Evolutionary conservation across 30 jellyfish, hydroid and myxozoan genomes (phyloP).

Genomic region (Aurelia aurita): DNA sequence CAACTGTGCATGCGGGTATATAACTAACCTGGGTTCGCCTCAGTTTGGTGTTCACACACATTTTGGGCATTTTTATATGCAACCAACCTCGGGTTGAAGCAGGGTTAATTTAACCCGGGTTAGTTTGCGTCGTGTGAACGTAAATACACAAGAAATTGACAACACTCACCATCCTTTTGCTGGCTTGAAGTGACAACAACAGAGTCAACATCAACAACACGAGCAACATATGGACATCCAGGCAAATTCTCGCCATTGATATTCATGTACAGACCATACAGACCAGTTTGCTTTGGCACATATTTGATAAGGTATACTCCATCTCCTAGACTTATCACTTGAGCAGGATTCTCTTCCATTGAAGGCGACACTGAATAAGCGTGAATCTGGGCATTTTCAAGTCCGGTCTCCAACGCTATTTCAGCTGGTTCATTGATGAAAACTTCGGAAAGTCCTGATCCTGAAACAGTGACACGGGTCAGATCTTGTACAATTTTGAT

Average conservation of each 20-base stretch:
- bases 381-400: slow-evolving; percentile 68
- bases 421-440: slow-evolving; percentile 71
- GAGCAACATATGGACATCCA: slow-evolving; percentile 84
- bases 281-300: slow-evolving; percentile 81
- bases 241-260: slow-evolving; percentile 91
- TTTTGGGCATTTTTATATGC: too few species aligned
- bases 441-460: slow-evolving; percentile 74
- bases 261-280: slow-evolving; percentile 68
- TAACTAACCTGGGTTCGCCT: too few species aligned
- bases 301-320: slow-evolving; percentile 82
- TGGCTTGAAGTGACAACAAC: slow-evolving; percentile 78
- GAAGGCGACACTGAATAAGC: slow-evolving; percentile 83
- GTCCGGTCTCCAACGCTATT: slow-evolving; percentile 88
- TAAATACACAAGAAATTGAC: too few species aligned
- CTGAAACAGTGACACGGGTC: slow-evolving; percentile 73
- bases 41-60: too few species aligned
- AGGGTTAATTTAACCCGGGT: too few species aligned
- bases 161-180: slow-evolving; percentile 73
- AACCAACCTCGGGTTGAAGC: too few species aligned
- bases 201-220: slow-evolving; percentile 74
- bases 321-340: slow-evolving; percentile 67
- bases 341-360: slow-evolving; percentile 67
- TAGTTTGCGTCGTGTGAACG: too few species aligned
- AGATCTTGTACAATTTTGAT: slow-evolving; percentile 83
- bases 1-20: too few species aligned